Conservation (phyloP, 2,888 invertebrate species). For the Drosophila limbata region DNA sequence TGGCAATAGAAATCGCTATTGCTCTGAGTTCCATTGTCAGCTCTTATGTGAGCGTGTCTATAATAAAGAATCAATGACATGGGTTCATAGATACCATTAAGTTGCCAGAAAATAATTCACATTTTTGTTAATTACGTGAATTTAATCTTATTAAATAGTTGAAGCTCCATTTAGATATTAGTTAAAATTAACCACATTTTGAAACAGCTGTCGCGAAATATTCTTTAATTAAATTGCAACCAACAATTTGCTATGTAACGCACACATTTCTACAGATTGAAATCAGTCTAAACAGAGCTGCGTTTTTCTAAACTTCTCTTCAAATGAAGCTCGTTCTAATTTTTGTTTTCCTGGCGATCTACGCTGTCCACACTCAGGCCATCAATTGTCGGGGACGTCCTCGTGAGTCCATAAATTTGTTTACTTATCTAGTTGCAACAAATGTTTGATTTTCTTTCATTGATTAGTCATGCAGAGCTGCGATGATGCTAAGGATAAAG, state of each 20-base stretch:
- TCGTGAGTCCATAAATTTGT: not conserved
- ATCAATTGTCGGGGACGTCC: conserved; percentile 7
- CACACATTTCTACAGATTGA: not conserved
- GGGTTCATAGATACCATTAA: not conserved
- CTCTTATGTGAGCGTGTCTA: not conserved
- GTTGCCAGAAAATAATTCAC: not conserved
- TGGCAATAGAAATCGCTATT: conserved; percentile 24
- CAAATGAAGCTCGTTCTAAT: conserved; percentile 3
- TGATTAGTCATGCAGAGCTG: conserved; percentile 3
- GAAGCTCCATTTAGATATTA: not conserved
- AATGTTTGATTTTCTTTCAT: not conserved
- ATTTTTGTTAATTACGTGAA: too few relatives aligned
- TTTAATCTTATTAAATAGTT: not conserved
- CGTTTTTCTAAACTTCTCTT: not conserved
- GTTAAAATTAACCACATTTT: not conserved
- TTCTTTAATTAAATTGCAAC: not conserved
- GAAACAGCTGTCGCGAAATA: not conserved
- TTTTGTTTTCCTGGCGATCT: not conserved
- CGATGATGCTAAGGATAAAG: not conserved
- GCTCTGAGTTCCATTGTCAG: not conserved
- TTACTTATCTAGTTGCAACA: not conserved
- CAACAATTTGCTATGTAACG: not conserved
- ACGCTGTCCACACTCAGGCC: not conserved
- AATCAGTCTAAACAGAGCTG: not conserved
- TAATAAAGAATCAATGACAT: not conserved